These are phyloP conservation scores for Equus przewalskii DNA, from an alignment of 2,113 vertebrate species.

Conservation along the genomic window DNA sequence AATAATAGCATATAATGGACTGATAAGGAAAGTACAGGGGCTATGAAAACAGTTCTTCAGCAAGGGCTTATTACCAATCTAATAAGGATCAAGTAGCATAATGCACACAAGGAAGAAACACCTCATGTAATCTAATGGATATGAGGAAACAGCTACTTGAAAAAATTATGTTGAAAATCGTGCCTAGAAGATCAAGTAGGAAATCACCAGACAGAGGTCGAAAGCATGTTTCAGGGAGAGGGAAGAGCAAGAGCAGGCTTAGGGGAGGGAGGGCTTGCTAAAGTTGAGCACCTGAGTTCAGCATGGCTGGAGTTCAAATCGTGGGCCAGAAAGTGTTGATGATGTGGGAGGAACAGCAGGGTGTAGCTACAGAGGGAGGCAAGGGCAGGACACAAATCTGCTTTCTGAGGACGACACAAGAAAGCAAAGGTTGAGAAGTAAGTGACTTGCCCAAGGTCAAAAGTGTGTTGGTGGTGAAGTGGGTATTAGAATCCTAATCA, in stretches of 20 bases:
- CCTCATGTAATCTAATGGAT: background rate
- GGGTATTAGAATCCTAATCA: background rate
- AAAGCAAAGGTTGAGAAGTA: background rate
- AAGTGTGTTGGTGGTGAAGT: background rate
- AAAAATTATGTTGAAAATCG: background rate
- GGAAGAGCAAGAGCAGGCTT: background rate
- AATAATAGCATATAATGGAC: background rate
- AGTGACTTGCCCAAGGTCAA: background rate
- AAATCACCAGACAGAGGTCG: background rate
- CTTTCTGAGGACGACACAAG: background rate
- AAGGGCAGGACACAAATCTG: background rate
- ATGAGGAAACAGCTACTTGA: background rate
- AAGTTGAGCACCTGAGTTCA: background rate
- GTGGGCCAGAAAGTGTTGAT: background rate
- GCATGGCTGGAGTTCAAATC: background rate
- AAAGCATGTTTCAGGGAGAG: background rate
- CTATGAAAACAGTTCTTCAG: background rate
- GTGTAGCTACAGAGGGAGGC: background rate
- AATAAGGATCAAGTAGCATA: background rate
- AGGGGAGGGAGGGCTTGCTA: background rate
- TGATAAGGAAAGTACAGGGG: background rate
- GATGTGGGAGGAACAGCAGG: fast-evolving
- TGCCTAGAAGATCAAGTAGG: background rate
- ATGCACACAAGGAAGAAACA: background rate
- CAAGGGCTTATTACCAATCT: background rate